Base-by-base conservation (phyloP, 2,113 vertebrate species). In the Prunella himalayana region DNA sequence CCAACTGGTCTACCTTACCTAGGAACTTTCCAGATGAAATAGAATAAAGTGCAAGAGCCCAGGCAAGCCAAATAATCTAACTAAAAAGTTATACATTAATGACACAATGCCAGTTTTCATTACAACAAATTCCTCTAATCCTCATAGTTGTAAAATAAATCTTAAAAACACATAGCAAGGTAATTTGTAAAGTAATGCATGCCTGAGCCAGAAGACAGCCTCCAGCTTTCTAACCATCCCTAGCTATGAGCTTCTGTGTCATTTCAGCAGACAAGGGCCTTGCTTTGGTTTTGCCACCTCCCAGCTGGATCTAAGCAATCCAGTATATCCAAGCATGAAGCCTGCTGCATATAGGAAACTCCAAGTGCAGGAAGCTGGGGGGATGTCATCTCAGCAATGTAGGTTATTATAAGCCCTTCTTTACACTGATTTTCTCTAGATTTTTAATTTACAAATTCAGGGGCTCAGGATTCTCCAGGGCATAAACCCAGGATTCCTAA, bases 91-190 rank as follows among this genome's bases (percentile, higher is more conserved):
- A 81, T 35, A 37, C 3, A 1, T 56, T 45, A 88, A 86, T 79
- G 69, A 92, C 88, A 90, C 86, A 66, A 93, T 5, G 49, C 80
- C 85, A 92, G 76, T 57, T 88, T 92, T 96, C 88, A 86, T 86
- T 96, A 78, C 71, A 95, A 89, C 84, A 93, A 96, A 96, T 82
- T 93, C 72, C 72, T 88, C 92, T 95, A 92, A 93, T 95, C 88
- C 82, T 88, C 76, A 60, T 1, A 59, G 75, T 54, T 92, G 78
- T 94, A 96, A 82, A 96, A 95, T 65, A 94, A 92, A 88, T 79
- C 91, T 87, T 82, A 80, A 71, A 86, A 92, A 94, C 56, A 90
- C 49, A 78, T 8, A 83, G 85, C 60, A 81, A 94, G 69, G 76
- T 84, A 94, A 94, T 90, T 95, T 83, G 82, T 75, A 91, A 95